A percentile compares a stretch with the other conserved stretches of the same genome.
Evolutionary conservation across 1,140 invertebrate genomes (phyloP).

Genomic region (Penaeus japonicus): DNA sequence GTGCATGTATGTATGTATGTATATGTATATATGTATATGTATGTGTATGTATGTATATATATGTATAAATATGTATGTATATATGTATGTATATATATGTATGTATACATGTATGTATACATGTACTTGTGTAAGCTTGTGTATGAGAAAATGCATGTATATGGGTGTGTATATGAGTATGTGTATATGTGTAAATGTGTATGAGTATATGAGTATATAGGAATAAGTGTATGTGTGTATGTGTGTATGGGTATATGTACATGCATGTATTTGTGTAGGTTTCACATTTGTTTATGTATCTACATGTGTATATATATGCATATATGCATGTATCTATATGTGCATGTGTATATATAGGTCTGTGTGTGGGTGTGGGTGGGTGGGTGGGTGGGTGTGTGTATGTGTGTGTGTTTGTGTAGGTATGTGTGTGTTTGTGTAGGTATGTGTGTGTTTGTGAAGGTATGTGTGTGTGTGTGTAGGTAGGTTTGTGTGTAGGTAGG

Average conservation of each 20-base stretch:
- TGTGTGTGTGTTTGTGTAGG: background rate
- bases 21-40: too few relatives aligned
- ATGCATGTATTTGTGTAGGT: too few relatives aligned
- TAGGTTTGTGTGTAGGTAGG: background rate
- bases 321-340: background rate
- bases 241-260: too few relatives aligned
- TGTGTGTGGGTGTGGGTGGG: too few relatives aligned
- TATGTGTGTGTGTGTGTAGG: too few relatives aligned
- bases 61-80: background rate
- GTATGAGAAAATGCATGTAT: background rate
- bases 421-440: background rate
- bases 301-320: background rate
- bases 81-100: background rate
- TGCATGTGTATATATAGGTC: background rate
- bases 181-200: background rate
- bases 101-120: background rate
- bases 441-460: too few relatives aligned
- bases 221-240: too few relatives aligned
- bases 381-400: background rate
- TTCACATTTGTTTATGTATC: too few relatives aligned
- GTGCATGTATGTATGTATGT: too few relatives aligned
- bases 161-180: background rate
- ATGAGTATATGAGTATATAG: background rate
- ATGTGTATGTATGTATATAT: too few relatives aligned
- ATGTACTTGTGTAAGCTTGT: background rate